phyloP scores from a whole-genome alignment of 1,140 invertebrate genomes.

The Neodiprion virginianus region DNA sequence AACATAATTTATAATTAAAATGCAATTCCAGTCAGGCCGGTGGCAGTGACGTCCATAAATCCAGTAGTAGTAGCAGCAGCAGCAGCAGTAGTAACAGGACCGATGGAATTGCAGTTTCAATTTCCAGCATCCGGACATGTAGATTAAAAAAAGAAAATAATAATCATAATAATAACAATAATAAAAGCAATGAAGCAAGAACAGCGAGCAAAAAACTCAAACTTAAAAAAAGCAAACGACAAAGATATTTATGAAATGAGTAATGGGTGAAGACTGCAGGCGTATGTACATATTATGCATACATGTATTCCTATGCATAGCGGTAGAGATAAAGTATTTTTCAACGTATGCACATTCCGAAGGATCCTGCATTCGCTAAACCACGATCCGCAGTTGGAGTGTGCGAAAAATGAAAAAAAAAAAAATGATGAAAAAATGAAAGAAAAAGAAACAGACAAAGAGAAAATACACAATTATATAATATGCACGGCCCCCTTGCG shows the following conservation, averaged over 20 bases:
- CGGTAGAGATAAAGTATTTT: neutral
- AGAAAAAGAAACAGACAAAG: neutral
- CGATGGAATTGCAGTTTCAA: neutral
- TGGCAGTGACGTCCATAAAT: neutral
- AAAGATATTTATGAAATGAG: slow-evolving; percentile 1
- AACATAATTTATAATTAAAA: slow-evolving; percentile 6
- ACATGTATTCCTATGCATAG: neutral
- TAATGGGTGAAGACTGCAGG: neutral
- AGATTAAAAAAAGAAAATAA: neutral
- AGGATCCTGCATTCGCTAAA: too few species aligned
- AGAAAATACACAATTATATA: slow-evolving; percentile 1
- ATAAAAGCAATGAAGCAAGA: neutral
- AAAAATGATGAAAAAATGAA: neutral
- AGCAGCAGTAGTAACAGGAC: neutral
- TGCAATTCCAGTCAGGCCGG: neutral
- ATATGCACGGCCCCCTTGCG: neutral
- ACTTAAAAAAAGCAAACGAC: neutral
- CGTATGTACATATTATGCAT: neutral
- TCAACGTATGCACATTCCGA: neutral
- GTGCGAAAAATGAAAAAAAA: neutral
- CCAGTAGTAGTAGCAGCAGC: too few species aligned
- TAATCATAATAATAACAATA: neutral
- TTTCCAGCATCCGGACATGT: neutral
- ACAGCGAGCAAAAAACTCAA: neutral
- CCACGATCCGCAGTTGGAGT: neutral